Conservation (phyloP, 2,888 invertebrate genomes). For the Silvanus unidentatus region DNA sequence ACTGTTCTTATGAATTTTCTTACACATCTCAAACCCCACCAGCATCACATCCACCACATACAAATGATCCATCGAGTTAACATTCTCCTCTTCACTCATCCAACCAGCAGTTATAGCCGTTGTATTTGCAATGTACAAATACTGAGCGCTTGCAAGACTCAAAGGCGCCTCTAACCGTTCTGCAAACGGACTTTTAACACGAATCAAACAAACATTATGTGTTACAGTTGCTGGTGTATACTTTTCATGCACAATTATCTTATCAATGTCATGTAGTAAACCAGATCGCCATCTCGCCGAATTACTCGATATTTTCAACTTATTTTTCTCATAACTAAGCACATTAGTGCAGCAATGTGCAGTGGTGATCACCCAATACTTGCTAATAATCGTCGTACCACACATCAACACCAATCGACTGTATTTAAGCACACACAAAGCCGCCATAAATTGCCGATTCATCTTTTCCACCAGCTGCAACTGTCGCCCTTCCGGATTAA, state of each 20-base stretch:
- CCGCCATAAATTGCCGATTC: conserved; percentile 11
- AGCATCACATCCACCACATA: conserved; percentile 19
- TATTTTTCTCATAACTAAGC: conserved; percentile 16
- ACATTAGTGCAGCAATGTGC: conserved; percentile 25
- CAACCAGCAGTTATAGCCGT: conserved; percentile 24
- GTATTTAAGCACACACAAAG: conserved; percentile 11
- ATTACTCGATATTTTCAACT: conserved; percentile 23
- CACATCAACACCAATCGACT: conserved; percentile 16
- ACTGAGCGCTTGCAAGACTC: not conserved
- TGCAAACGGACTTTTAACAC: conserved; percentile 21
- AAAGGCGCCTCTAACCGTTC: conserved; percentile 14
- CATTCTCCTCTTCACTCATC: conserved; percentile 10
- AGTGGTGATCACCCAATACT: conserved; percentile 25
- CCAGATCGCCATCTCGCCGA: conserved; percentile 22
- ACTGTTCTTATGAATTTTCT: conserved; percentile 14
- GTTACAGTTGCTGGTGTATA: conserved; percentile 17
- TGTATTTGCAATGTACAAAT: conserved; percentile 17
- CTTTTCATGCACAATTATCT: conserved; percentile 22
- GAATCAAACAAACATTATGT: conserved; percentile 24
- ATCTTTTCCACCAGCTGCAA: conserved; percentile 7
- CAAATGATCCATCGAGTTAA: conserved; percentile 13
- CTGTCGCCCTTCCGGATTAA: conserved; percentile 4
- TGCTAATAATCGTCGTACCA: conserved; percentile 25
- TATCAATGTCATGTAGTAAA: conserved; percentile 22
- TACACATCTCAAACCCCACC: conserved; percentile 20